phyloP scores from a whole-genome alignment of 37 sponge, comb jelly and placozoan genomes.

The Amphimedon queenslandica region DNA sequence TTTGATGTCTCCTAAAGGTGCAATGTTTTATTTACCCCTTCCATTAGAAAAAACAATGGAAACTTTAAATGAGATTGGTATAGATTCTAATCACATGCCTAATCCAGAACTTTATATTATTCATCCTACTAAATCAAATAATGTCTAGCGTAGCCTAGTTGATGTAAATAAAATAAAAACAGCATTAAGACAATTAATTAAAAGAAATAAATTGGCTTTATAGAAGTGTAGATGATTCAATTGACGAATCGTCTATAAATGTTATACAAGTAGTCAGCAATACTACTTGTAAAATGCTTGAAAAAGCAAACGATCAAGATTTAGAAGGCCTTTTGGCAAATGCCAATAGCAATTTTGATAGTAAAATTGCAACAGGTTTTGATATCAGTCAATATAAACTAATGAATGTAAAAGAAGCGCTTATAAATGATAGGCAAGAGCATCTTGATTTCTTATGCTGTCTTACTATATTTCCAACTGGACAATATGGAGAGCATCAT shows the following conservation, averaged over 20 bases:
- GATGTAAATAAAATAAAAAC: conserved; percentile 21
- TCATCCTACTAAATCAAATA: conserved; percentile 12
- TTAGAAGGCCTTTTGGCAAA: conserved; percentile 17
- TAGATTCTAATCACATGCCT: neutral
- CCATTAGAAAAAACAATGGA: conserved; percentile 34
- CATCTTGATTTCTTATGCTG: conserved; percentile 39
- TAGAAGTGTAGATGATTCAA: conserved; percentile 11
- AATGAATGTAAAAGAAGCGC: conserved; percentile 11
- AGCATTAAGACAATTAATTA: conserved; percentile 25
- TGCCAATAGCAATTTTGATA: conserved; percentile 8
- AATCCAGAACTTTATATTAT: conserved; percentile 34
- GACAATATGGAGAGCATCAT: conserved; percentile 57
- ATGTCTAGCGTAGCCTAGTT: conserved; percentile 30
- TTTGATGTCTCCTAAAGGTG: conserved; percentile 22
- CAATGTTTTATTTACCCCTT: conserved; percentile 38
- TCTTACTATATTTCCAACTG: conserved; percentile 40
- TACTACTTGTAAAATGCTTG: conserved; percentile 20
- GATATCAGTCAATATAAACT: conserved; percentile 40
- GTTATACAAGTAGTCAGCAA: conserved; percentile 8
- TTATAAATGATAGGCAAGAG: conserved; percentile 11
- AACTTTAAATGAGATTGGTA: conserved; percentile 10
- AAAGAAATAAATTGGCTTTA: conserved; percentile 41
- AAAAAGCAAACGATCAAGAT: conserved; percentile 22
- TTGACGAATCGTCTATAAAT: conserved; percentile 33
- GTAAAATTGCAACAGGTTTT: neutral